Evolutionary conservation across 2,888 invertebrate genomes (phyloP).

Genomic region (Eristalis tenax): DNA sequence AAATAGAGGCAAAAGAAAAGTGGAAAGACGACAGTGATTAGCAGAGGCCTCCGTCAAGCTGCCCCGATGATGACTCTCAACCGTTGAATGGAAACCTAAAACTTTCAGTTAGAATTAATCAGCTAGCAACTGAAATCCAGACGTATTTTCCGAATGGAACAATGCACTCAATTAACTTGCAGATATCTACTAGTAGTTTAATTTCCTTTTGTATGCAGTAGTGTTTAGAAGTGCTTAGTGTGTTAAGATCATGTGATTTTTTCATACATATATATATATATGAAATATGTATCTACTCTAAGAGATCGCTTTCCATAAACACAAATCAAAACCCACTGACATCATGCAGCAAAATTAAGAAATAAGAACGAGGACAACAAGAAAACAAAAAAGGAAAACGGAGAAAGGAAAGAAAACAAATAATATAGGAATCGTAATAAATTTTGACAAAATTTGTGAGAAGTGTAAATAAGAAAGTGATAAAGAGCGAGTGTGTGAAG

Average conservation of each 20-base stretch:
- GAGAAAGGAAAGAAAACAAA: not conserved
- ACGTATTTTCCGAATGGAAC: conserved; percentile 37
- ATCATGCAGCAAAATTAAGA: not conserved
- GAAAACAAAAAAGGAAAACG: conserved; percentile 18
- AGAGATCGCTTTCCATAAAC: conserved; percentile 39
- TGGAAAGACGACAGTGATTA: conserved; percentile 84
- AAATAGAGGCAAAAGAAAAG: conserved; percentile 90
- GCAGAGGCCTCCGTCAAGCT: conserved; percentile 37
- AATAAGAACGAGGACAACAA: too few species aligned
- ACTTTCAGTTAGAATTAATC: conserved; percentile 15
- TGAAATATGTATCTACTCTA: conserved; percentile 30
- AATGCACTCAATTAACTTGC: conserved; percentile 50
- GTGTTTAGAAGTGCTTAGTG: conserved; percentile 64
- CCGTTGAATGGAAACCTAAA: conserved; percentile 43
- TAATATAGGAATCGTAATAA: conserved; percentile 22
- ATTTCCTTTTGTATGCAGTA: conserved; percentile 60
- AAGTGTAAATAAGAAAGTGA: conserved; percentile 52
- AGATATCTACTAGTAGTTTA: conserved; percentile 39
- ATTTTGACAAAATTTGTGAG: conserved; percentile 30
- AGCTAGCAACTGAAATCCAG: conserved; percentile 18
- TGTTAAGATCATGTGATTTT: conserved; percentile 47
- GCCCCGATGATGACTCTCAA: conserved; percentile 38
- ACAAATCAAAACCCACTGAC: conserved; percentile 51
- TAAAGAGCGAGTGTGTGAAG: not conserved
- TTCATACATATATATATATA: not conserved